Base-by-base conservation (phyloP, 2,797 vertebrate genomes). In the Gadopsis marmoratus region DNA sequence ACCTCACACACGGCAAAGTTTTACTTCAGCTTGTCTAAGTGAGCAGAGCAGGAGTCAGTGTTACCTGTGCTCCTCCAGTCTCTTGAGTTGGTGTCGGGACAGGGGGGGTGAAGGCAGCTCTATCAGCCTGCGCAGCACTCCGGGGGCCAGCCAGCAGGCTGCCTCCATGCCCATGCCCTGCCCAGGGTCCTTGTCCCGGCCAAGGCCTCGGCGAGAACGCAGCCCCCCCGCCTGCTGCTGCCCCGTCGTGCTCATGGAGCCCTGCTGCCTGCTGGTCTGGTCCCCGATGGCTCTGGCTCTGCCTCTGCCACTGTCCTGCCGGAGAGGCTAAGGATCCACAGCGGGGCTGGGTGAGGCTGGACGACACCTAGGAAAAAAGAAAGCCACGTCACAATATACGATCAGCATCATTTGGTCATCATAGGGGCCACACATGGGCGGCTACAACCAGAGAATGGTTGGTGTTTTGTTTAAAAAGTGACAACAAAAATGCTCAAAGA, bases 1-100 rank as follows among this genome's bases (percentile, higher is more conserved):
- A 47, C 31, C 29, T 26, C 16, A 10, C 3, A 35, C 19, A 4
- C 4, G 3, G 8, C 7, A 10, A 26, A 51, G 64, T 48, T 58
- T 61, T 9, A n/a, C 14, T 19, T 43, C 16, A 54, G 26, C 7
- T 19, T 2, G 43, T 26, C 4, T 60, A 47, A 16, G 37, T 19
- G 48, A 63, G 7, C 4, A 1, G 51, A 37, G 23, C 33, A 43
- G 37, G 26, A 7, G 23, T n/a, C 67, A 31, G 16, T 10, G 16
- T 29, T 82, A 94, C 76, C 96, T 97, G 93, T 99, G 98, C 87
- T 99, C 98, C 92, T 99, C 98, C 84, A 99, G 93, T 39, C 97
- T 97, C 92, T 98, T 99, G 33, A 99, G 95, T 88, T 99, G 98
- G 88, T 99, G 97, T 72, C 97, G 95, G 48, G 97, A 96, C 74